Base-by-base conservation (phyloP, 2,113 vertebrate genomes). In the Oophaga pumilio region DNA sequence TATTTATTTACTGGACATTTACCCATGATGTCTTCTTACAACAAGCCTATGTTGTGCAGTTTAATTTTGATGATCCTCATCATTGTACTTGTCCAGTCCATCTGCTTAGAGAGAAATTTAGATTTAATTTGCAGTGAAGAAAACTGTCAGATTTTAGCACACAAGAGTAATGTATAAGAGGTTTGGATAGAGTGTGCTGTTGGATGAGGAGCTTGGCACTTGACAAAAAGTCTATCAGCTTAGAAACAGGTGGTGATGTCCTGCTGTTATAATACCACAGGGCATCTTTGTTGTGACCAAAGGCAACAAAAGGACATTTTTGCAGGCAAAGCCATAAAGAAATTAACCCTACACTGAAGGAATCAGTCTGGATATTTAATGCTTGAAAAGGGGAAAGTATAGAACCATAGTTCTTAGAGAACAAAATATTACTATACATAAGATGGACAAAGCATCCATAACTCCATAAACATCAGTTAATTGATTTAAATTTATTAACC, bases 201-300 rank as follows among this genome's bases (percentile, higher is more conserved):
- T 66, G 83, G 88, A 84, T 84, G 79, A 73, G 26, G 26, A 71
- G 69, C 52, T 71, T 88, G 69, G 6, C 79, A 76, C 87, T 79
- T 59, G 76, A 89, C 78, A 74, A 82, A 26, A 87, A 76, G 90
- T 66, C 76, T 85, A 82, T 89, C 84, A 86, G 78, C 84, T 57
- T 82, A 53, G 20, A 90, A 87, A 89, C 88, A 91, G 87, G 20
- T 81, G n/a, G n/a, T 91, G 33, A 14, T 60, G 78, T 71, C 77
- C 89, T 90, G 28, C 53, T 79, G 11, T 24, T 88, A 60, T 71
- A 86, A 69, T 87, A 43, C 17, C 84, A 71, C 17, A 81, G 82
- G 87, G 20, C 68, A 88, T 86, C 64, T 71, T 62, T 84, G 68
- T 56, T 88, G 83, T 82, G 62, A 90, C 77, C 85, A 82, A 69